Evolutionary conservation across 2,113 vertebrate species (phyloP).

Genomic region (Nannospalax galili): DNA sequence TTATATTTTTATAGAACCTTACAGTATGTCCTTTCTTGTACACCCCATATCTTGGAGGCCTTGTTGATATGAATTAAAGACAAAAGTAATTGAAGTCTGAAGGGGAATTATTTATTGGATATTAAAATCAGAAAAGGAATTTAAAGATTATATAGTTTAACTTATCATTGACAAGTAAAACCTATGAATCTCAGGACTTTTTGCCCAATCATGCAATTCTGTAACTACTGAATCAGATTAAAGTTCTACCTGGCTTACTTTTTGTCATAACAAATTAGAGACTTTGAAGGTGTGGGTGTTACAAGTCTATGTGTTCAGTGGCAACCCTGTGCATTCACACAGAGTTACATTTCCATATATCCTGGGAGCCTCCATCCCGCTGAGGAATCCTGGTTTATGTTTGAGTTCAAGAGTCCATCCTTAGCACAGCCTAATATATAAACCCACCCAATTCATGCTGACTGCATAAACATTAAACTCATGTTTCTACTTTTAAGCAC

Average conservation of each 20-base stretch:
- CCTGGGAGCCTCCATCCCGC: not conserved
- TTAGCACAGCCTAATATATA: not conserved
- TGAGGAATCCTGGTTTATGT: not conserved
- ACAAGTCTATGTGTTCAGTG: not conserved
- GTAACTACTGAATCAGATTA: not conserved
- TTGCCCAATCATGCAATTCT: not conserved
- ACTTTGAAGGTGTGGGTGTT: not conserved
- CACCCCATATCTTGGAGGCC: not conserved
- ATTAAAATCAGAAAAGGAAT: not conserved
- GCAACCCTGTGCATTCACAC: not conserved
- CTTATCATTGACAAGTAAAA: not conserved
- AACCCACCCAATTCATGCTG: rapidly evolving
- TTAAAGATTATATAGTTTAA: not conserved
- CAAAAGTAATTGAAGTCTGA: not conserved
- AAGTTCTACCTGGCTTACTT: not conserved
- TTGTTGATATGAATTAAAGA: not conserved
- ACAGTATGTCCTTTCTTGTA: not conserved
- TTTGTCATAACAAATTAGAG: not conserved
- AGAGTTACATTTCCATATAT: not conserved
- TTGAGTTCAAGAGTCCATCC: not conserved
- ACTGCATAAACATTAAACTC: not conserved
- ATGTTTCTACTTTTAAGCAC: not conserved
- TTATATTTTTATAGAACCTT: not conserved
- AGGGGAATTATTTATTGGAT: not conserved
- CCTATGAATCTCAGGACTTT: not conserved